phyloP scores from a whole-genome alignment of 1,140 invertebrate species.

The Heliothis virescens region DNA sequence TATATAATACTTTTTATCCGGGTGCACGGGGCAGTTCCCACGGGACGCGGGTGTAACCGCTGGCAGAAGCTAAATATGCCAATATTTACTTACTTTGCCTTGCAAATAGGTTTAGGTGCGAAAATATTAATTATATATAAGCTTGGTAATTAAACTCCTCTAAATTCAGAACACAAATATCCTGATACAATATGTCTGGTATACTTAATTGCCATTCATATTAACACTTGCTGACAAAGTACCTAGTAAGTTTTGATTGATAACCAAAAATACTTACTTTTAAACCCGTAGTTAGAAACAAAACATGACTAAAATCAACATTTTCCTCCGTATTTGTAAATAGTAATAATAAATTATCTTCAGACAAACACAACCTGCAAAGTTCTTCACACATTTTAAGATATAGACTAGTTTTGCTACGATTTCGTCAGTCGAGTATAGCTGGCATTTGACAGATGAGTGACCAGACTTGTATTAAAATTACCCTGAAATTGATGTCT shows the following conservation, averaged over 20 bases:
- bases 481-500: not conserved
- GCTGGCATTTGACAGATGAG: conserved; percentile 12
- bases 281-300: conserved; percentile 6
- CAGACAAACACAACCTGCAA: conserved; percentile 32
- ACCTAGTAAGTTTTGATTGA: not conserved
- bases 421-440: conserved; percentile 19
- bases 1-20: no score
- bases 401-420: not conserved
- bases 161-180: not conserved
- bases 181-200: not conserved
- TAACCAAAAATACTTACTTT: conserved; percentile 8
- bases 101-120: no score
- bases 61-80: no score
- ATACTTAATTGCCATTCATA: not conserved
- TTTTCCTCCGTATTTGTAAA: conserved; percentile 8
- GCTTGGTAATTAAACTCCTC: no score
- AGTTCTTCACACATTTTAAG: conserved; percentile 10
- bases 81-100: no score
- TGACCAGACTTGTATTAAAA: not conserved
- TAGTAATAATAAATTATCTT: conserved; percentile 8
- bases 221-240: not conserved
- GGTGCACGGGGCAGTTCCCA: no score
- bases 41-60: no score
- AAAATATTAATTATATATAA: no score
- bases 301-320: conserved; percentile 7